Conservation (phyloP, 2,113 vertebrate genomes). For the Elaphurus davidianus region DNA sequence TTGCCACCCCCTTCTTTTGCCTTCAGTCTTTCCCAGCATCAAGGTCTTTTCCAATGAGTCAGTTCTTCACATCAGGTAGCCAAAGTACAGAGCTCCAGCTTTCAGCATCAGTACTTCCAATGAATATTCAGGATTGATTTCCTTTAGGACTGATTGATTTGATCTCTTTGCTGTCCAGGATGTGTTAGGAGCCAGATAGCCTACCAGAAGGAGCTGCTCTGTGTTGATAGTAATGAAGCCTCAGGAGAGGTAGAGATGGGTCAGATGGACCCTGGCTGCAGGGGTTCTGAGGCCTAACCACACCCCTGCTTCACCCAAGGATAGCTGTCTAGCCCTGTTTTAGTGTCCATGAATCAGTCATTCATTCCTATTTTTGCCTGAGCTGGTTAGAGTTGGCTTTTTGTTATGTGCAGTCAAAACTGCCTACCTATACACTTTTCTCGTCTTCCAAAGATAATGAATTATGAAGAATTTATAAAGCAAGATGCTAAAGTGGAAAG, state of each 20-base stretch:
- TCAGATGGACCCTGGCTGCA: not conserved
- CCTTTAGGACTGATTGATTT: not conserved
- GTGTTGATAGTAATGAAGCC: not conserved
- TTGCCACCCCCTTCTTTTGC: not conserved
- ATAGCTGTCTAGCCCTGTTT: not conserved
- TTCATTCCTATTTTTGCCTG: not conserved
- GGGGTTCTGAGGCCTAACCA: not conserved
- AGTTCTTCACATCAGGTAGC: not conserved
- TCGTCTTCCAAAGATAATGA: not conserved
- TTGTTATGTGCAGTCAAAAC: not conserved
- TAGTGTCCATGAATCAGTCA: not conserved
- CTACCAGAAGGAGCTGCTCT: not conserved
- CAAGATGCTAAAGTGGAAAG: not conserved
- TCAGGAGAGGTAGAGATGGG: not conserved
- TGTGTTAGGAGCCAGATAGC: not conserved
- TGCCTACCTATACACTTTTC: conserved; percentile 2
- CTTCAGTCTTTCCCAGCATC: not conserved
- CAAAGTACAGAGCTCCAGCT: not conserved
- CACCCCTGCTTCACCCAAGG: not conserved
- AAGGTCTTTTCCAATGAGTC: not conserved
- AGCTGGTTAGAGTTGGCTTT: not conserved
- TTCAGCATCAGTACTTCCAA: not conserved
- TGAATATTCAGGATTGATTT: not conserved
- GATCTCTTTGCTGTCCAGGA: not conserved
- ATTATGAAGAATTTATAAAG: conserved; percentile 9